Evolutionary conservation across 2,797 vertebrate genomes (phyloP).

Genomic region (Onychomys torridus): DNA sequence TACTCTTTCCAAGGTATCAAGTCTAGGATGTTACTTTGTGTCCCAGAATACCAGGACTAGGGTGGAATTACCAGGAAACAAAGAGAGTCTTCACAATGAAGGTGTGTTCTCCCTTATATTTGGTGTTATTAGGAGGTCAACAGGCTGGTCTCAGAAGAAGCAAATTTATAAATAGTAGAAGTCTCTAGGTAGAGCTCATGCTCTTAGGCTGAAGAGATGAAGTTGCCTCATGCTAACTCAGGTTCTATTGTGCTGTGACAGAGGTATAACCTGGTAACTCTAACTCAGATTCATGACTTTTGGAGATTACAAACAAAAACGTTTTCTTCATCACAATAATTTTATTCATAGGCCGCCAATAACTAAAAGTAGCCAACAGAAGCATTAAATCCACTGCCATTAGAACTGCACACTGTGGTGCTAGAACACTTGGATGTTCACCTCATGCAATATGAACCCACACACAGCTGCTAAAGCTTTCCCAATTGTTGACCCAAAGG

Average conservation of each 20-base stretch:
- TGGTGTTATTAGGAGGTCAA: not conserved
- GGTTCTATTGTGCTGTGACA: not conserved
- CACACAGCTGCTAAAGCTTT: not conserved
- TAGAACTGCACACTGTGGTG: not conserved
- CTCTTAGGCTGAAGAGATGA: not conserved
- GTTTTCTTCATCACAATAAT: not conserved
- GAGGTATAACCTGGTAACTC: not conserved
- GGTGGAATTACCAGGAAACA: not conserved
- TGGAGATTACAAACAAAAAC: not conserved
- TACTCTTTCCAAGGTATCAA: not conserved
- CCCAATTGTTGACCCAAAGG: not conserved
- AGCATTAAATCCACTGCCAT: not conserved
- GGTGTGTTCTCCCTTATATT: not conserved
- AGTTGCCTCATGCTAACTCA: not conserved
- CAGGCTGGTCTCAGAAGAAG: not conserved
- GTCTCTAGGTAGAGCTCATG: not conserved
- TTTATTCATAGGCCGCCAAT: slow-evolving; percentile 4
- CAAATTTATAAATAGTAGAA: not conserved
- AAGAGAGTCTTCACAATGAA: not conserved
- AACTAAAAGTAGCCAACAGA: not conserved
- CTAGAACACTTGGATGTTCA: not conserved
- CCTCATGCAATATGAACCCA: not conserved
- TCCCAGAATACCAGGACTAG: not conserved
- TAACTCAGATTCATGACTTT: not conserved
- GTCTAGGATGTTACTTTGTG: not conserved